phyloP scores from a whole-genome alignment of 2,888 invertebrate species.

The Clusia tigrina region DNA sequence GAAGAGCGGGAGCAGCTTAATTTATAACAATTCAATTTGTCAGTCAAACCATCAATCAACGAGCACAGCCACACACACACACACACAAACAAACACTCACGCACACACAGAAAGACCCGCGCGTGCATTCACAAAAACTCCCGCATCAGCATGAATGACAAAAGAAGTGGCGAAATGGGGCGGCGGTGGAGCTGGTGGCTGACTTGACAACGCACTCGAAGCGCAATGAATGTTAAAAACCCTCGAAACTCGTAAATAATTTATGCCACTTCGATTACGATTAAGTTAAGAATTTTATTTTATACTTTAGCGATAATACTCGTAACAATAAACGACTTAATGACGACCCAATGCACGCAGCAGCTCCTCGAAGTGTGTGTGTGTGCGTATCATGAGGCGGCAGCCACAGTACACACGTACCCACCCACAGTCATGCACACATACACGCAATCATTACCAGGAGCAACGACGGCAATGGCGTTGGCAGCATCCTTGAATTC shows the following conservation, averaged over 20 bases:
- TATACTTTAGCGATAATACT: conserved; percentile 35
- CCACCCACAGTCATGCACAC: too few relatives aligned
- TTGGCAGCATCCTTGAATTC: background rate
- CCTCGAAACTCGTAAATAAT: conserved; percentile 35
- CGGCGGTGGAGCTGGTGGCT: background rate
- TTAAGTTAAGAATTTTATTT: conserved; percentile 29
- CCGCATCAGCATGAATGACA: too few relatives aligned
- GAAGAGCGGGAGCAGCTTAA: conserved; percentile 12
- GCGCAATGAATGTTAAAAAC: conserved; percentile 22
- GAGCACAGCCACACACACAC: background rate
- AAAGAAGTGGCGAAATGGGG: background rate
- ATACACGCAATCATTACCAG: background rate
- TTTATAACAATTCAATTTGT: conserved; percentile 30
- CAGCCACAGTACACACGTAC: too few relatives aligned
- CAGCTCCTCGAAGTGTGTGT: too few relatives aligned
- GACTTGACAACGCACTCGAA: background rate
- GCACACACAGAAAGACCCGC: background rate
- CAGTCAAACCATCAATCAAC: conserved; percentile 23
- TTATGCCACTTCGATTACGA: conserved; percentile 31
- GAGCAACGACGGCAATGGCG: background rate
- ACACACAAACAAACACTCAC: too few relatives aligned
- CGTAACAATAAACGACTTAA: conserved; percentile 50
- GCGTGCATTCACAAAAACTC: background rate
- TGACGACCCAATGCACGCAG: too few relatives aligned
- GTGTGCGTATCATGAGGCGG: too few relatives aligned